Conservation (phyloP, 64 coral and sea anemone genomes). For the Astreopora myriophthalma region DNA sequence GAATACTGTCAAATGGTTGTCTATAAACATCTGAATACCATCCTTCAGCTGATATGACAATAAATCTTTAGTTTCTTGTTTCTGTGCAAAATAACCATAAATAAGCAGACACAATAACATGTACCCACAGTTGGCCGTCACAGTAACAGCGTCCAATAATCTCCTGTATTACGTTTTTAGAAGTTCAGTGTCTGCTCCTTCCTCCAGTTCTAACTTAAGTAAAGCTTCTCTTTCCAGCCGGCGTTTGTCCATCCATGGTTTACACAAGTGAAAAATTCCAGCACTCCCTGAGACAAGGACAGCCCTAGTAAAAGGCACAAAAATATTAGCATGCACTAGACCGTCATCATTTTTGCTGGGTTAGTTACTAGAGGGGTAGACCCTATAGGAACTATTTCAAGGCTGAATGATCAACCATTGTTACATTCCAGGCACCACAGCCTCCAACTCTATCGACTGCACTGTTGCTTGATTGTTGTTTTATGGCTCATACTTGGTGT, state of each 20-base stretch:
- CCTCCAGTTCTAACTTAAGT: background rate
- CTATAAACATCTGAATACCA: background rate
- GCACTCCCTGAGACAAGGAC: slow-evolving; percentile 33
- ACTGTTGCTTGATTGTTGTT: too few species aligned
- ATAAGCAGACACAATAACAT: background rate
- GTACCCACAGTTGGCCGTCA: background rate
- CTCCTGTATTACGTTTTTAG: background rate
- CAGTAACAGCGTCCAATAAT: background rate
- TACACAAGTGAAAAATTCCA: slow-evolving; percentile 83
- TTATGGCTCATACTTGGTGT: too few species aligned
- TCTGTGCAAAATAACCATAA: background rate
- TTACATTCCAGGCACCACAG: too few species aligned
- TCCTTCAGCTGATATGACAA: too few species aligned
- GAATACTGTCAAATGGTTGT: background rate
- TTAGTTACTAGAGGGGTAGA: too few species aligned
- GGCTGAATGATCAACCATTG: too few species aligned
- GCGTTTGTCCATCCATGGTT: slow-evolving; percentile 85
- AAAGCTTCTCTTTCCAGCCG: slow-evolving; percentile 75
- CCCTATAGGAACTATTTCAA: too few species aligned
- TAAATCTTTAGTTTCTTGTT: background rate
- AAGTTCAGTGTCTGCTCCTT: background rate
- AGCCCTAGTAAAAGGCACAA: background rate
- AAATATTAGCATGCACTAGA: too few species aligned
- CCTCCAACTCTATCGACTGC: too few species aligned
- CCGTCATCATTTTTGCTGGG: too few species aligned